A percentile compares a stretch with the other conserved stretches of the same genome.
phyloP scores from a whole-genome alignment of 2,888 invertebrate species.

The Magallana nippona region DNA sequence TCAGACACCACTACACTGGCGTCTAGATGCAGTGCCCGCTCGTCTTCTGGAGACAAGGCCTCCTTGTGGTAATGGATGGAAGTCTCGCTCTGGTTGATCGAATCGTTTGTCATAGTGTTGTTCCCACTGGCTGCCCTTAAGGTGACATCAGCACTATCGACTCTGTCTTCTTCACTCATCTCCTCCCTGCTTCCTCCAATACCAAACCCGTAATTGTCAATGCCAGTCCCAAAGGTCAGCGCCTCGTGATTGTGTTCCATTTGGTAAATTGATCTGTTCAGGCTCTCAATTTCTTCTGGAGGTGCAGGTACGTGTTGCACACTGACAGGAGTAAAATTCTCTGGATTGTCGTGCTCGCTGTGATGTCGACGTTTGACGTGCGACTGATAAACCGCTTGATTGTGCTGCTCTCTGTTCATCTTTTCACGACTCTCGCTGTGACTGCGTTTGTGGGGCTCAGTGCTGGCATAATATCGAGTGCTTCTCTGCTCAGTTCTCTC shows the following conservation, averaged over 20 bases:
- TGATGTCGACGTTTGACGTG: slow-evolving; percentile 24
- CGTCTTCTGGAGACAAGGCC: slow-evolving; percentile 74
- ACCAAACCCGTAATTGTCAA: slow-evolving; percentile 50
- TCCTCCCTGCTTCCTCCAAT: slow-evolving; percentile 66
- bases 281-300: slow-evolving; percentile 6
- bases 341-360: slow-evolving; percentile 7
- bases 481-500: background rate
- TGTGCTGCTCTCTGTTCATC: background rate
- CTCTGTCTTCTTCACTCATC: slow-evolving; percentile 58
- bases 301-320: background rate
- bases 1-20: slow-evolving; percentile 83
- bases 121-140: slow-evolving; percentile 47
- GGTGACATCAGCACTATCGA: slow-evolving; percentile 52
- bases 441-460: background rate
- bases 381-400: background rate
- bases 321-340: background rate
- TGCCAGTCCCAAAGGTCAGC: slow-evolving; percentile 25
- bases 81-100: slow-evolving; percentile 53
- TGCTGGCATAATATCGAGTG: background rate
- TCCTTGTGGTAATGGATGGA: slow-evolving; percentile 40
- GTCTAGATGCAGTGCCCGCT: slow-evolving; percentile 82
- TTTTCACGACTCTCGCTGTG: slow-evolving; percentile 32
- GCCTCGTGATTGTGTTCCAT: slow-evolving; percentile 39
- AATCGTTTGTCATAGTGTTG: slow-evolving; percentile 48
- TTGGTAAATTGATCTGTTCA: slow-evolving; percentile 33